Percentiles rank a stretch among this genome's conserved stretches.
These are phyloP conservation scores for Nyleta sp. DNA, from an alignment of 2,888 invertebrate species.

Conservation along the genomic window DNA sequence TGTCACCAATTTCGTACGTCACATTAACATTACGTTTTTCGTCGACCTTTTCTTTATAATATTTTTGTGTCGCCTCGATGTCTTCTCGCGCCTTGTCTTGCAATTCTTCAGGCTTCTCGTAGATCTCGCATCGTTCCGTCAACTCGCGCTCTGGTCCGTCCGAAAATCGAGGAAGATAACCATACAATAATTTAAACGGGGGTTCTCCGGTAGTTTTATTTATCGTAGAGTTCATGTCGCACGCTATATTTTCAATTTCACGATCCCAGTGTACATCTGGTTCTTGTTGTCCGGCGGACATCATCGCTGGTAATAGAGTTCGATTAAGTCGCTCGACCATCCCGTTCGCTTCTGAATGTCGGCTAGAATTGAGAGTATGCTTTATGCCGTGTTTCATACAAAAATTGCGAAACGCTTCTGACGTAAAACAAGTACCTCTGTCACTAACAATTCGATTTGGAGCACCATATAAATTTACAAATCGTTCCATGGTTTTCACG, in stretches of 20 bases:
- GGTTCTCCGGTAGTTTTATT: conserved; percentile 35
- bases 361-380: conserved; percentile 26
- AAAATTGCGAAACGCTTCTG: conserved; percentile 12
- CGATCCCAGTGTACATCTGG: not conserved
- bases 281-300: not conserved
- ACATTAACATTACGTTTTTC: conserved; percentile 10
- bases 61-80: not conserved
- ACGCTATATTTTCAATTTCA: not conserved
- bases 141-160: conserved; percentile 23
- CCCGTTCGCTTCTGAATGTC: conserved; percentile 36
- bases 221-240: not conserved
- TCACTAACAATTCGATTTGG: conserved; percentile 26
- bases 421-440: conserved; percentile 27
- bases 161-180: conserved; percentile 26
- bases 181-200: conserved; percentile 14
- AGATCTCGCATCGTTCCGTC: conserved; percentile 15
- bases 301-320: not conserved
- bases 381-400: conserved; percentile 21
- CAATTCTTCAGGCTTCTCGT: not conserved
- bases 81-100: conserved; percentile 1
- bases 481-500: not conserved
- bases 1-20: conserved; percentile 17
- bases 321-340: conserved; percentile 23
- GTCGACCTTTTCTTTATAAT: conserved; percentile 47
- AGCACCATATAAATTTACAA: conserved; percentile 20